Conservation (phyloP, 1,140 invertebrate genomes). For the Pogonomyrmex barbatus region DNA sequence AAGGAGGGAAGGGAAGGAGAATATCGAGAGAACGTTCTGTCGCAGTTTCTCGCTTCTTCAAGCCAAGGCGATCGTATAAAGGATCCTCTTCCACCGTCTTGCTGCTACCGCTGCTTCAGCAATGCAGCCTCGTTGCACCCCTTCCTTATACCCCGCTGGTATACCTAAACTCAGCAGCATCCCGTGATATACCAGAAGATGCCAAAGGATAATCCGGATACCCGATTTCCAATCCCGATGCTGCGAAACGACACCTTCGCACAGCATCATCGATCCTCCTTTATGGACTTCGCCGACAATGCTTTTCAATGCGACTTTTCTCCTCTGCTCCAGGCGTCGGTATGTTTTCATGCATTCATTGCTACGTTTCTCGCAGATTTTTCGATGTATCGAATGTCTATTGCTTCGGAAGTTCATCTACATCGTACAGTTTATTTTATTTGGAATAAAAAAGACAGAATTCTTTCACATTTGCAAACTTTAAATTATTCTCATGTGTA, state of each 20-base stretch:
- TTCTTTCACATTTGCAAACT: conserved; percentile 5
- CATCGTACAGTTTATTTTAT: not conserved
- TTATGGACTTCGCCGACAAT: conserved; percentile 30
- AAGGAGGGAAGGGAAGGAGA: conserved; percentile 20
- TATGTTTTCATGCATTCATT: conserved; percentile 7
- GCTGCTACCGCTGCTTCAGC: conserved; percentile 66
- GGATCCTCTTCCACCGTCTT: conserved; percentile 66
- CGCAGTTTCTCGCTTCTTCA: conserved; percentile 64
- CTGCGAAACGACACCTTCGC: conserved; percentile 61
- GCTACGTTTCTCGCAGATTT: not conserved
- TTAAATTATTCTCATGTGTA: not conserved
- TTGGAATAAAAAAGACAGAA: not conserved
- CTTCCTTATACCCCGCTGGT: not conserved
- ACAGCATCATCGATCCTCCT: conserved; percentile 42
- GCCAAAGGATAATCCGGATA: conserved; percentile 71
- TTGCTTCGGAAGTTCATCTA: not conserved
- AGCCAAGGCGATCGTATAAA: conserved; percentile 71
- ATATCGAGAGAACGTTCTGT: conserved; percentile 6
- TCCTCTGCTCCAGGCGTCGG: not conserved
- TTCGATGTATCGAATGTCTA: not conserved
- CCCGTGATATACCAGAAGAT: conserved; percentile 62
- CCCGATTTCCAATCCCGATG: conserved; percentile 69
- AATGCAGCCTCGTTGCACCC: conserved; percentile 31
- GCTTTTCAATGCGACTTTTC: conserved; percentile 51
- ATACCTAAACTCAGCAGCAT: conserved; percentile 49